Percentiles rank a stretch among this genome's conserved stretches.
Evolutionary conservation across 1,140 invertebrate genomes (phyloP).

Genomic region (Drosophila nebulosa): DNA sequence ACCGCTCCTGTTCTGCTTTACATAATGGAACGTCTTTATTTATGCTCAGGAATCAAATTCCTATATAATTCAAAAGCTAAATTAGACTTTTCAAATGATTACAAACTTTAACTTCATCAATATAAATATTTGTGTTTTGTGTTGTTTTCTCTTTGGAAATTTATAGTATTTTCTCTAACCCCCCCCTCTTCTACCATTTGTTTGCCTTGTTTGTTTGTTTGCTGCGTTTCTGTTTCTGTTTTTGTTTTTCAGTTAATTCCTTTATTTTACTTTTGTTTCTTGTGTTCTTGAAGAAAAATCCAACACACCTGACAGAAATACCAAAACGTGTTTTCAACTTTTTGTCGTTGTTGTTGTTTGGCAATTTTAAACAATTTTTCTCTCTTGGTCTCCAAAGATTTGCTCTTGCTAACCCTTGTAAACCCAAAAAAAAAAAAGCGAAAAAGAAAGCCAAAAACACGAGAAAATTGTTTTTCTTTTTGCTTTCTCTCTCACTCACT

Average conservation of each 20-base stretch:
- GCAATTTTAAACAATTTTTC: slow-evolving; percentile 74
- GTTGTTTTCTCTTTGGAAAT: background rate
- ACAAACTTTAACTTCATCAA: too few species aligned
- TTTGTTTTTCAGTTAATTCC: background rate
- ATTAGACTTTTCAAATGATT: too few species aligned
- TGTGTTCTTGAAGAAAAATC: slow-evolving; percentile 55
- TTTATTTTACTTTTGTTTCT: slow-evolving; percentile 30
- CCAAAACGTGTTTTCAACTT: slow-evolving; percentile 69
- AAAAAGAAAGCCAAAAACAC: slow-evolving; percentile 28
- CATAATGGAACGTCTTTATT: too few species aligned
- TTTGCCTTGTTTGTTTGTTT: slow-evolving; percentile 38
- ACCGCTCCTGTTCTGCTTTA: too few species aligned
- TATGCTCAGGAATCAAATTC: too few species aligned
- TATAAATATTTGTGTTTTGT: background rate
- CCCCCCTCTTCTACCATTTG: slow-evolving; percentile 4
- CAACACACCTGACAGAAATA: slow-evolving; percentile 49
- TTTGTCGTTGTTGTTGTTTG: slow-evolving; percentile 49
- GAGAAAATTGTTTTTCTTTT: slow-evolving; percentile 76
- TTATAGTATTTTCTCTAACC: background rate
- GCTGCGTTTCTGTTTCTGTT: slow-evolving; percentile 23
- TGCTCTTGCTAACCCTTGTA: slow-evolving; percentile 64
- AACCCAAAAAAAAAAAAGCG: slow-evolving; percentile 3
- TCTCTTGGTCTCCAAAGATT: slow-evolving; percentile 57
- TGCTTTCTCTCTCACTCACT: background rate
- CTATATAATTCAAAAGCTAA: too few species aligned